Base-by-base conservation (phyloP, 2,113 vertebrate genomes). In the Saguinus midas region DNA sequence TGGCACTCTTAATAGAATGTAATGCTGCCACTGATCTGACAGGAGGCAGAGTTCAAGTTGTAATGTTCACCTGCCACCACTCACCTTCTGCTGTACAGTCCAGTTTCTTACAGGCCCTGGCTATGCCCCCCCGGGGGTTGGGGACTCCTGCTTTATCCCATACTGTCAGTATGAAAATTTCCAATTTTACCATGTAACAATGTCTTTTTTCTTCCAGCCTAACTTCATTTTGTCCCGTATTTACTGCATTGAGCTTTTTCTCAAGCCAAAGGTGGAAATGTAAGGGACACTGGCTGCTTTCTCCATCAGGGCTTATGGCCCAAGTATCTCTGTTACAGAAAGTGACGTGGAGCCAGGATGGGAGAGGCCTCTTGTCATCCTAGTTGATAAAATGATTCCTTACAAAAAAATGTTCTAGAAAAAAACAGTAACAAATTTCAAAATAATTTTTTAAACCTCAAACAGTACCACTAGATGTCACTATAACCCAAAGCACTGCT, bases 381-480 rank as follows among this genome's bases (percentile, higher is more conserved):
- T 72, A 84, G 35, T 0, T 35, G 45, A 79, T 35, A 82, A 92
- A 93, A 95, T 8, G 6, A 79, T 85, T 61, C 78, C 82, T 95
- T 87, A 32, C 25, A 37, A 14, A 87, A 87, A 75, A 79, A 45
- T n/a, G 17, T 14, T 64, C n/a, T 58, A 23, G 35, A 85, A 82
- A 6, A 6, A 48, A 72, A 52, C 50, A 45, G 73, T 13, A 43
- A 68, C 6, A 68, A 75, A 25, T 48, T 29, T 7, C 48, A 45
- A 48, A 48, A 32, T 12, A 64, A 6, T 64, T 64, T 64, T 16
- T 23, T 23, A 14, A 75, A 75, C 37, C 75, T 32, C 81, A 68
- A 68, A 70, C 37, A 29, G 27, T 58, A 86, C 98, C 98, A 98
- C 96, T 95, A 98, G 98, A 94, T 98, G 98, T 98, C 98, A 98